A percentile compares a stretch with the other conserved stretches of the same genome.
These are phyloP conservation scores for Avahi laniger DNA, from an alignment of 2,797 vertebrate genomes.

Conservation along the genomic window DNA sequence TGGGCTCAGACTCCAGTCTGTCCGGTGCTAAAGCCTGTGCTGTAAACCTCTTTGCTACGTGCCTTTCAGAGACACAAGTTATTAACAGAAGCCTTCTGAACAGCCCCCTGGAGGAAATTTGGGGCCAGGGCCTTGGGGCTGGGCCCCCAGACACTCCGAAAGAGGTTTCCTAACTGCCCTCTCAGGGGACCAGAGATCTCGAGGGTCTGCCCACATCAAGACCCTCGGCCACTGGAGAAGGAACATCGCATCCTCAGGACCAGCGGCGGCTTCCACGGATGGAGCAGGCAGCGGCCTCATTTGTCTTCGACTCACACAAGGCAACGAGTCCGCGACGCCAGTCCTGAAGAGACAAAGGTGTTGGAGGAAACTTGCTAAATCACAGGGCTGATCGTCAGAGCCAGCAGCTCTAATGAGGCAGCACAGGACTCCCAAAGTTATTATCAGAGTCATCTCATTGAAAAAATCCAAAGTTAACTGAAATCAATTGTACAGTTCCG, in stretches of 20 bases:
- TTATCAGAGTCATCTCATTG: slow-evolving; percentile 77
- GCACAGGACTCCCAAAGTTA: slow-evolving; percentile 84
- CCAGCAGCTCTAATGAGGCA: slow-evolving; percentile 85
- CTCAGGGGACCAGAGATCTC: fast-evolving
- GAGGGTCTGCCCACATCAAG: fast-evolving
- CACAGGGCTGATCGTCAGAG: slow-evolving; percentile 80
- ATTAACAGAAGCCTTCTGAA: neutral
- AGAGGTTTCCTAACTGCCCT: neutral
- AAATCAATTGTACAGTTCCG: slow-evolving; percentile 80
- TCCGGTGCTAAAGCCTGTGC: neutral
- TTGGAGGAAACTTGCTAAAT: slow-evolving; percentile 80
- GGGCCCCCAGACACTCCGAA: neutral
- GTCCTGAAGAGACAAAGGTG: slow-evolving; percentile 77
- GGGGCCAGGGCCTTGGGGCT: neutral
- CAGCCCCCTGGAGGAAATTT: neutral
- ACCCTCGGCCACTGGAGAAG: fast-evolving
- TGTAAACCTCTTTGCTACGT: fast-evolving
- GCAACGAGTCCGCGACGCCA: neutral
- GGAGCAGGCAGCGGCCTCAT: fast-evolving
- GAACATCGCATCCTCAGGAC: fast-evolving
- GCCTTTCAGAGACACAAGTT: neutral
- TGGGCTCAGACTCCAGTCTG: fast-evolving
- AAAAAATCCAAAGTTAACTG: slow-evolving; percentile 81
- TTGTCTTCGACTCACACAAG: fast-evolving
- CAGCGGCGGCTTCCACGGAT: fast-evolving